Conservation (phyloP, 2,888 invertebrate species). For the Aporophyla lueneburgensis region DNA sequence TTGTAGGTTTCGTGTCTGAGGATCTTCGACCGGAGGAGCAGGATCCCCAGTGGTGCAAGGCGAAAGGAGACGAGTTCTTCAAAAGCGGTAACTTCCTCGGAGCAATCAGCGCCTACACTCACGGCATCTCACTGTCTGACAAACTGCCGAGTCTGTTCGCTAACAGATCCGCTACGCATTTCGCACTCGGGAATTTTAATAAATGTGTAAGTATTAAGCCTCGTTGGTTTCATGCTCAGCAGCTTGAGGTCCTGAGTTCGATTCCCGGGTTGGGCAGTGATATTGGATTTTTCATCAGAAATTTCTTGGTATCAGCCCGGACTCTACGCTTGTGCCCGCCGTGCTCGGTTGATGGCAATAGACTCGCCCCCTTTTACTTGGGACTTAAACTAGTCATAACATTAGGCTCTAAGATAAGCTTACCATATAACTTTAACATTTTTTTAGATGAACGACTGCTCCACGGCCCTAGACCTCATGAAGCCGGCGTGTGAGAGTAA, state of each 20-base stretch:
- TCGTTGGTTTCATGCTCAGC: neutral
- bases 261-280: no score
- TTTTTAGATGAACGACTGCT: constrained; percentile 89
- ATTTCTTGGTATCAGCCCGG: no score
- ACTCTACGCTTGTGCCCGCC: no score
- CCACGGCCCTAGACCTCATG: constrained; percentile 94
- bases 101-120: constrained; percentile 95
- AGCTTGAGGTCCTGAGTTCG: no score
- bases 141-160: constrained; percentile 94
- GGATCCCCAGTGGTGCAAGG: constrained; percentile 95
- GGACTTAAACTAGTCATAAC: neutral
- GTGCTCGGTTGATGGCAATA: no score
- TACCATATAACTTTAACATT: neutral
- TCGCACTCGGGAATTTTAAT: constrained; percentile 93
- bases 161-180: constrained; percentile 95
- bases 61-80: constrained; percentile 95
- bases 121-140: constrained; percentile 94
- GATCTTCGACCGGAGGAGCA: constrained; percentile 95
- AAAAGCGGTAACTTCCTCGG: constrained; percentile 94
- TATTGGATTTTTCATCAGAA: no score
- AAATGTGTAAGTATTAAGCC: constrained; percentile 88
- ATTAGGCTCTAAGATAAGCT: neutral
- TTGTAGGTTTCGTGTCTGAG: constrained; percentile 92
- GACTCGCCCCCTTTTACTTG: no score
- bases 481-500: constrained; percentile 94